phyloP scores from a whole-genome alignment of 2,797 vertebrate genomes.

The Furcifer pardalis region DNA sequence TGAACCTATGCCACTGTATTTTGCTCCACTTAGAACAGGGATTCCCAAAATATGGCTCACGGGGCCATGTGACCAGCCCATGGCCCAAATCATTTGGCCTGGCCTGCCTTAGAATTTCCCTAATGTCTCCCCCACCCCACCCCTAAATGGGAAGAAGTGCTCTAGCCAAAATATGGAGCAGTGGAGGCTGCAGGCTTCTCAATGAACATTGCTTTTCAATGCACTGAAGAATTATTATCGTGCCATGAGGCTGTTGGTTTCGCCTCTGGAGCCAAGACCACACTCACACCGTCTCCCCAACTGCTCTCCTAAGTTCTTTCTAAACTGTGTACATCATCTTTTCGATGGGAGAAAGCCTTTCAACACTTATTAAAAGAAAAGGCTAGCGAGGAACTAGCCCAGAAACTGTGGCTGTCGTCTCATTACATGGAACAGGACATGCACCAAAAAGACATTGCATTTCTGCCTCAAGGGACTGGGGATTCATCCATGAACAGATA shows the following conservation, averaged over 20 bases:
- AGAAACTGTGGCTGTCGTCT: background rate
- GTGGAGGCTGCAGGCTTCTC: background rate
- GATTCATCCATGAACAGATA: constrained; percentile 7
- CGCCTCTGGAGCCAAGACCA: background rate
- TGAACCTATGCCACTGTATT: too few relatives aligned
- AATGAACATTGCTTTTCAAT: background rate
- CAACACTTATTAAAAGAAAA: background rate
- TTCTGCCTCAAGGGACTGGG: constrained; percentile 26
- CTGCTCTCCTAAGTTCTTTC: background rate
- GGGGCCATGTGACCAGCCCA: too few relatives aligned
- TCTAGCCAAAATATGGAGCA: too few relatives aligned
- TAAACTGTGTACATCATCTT: rapidly evolving
- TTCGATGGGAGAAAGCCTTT: background rate
- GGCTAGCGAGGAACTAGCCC: background rate
- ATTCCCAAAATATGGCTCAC: too few relatives aligned
- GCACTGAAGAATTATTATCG: background rate
- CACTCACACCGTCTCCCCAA: background rate
- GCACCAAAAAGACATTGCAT: constrained; percentile 4
- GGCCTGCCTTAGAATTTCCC: too few relatives aligned
- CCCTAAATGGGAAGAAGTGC: too few relatives aligned
- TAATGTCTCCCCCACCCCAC: too few relatives aligned
- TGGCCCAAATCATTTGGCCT: too few relatives aligned
- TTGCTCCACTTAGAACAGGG: too few relatives aligned
- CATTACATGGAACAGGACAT: rapidly evolving
- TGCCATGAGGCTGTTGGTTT: rapidly evolving